These are phyloP conservation scores for Chascanopsetta lugubris DNA, from an alignment of 2,113 vertebrate species.

Conservation along the genomic window DNA sequence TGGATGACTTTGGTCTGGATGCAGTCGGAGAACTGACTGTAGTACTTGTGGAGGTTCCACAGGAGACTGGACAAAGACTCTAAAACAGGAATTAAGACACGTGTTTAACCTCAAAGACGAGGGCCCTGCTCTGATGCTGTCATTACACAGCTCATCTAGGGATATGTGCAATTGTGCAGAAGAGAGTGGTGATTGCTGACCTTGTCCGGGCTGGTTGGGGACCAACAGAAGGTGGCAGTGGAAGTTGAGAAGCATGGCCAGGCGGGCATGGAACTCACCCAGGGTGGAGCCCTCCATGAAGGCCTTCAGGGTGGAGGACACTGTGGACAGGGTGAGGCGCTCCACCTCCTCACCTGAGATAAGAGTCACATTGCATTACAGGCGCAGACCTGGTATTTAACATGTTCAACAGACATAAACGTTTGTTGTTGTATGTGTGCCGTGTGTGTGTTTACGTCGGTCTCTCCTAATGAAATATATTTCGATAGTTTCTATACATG, in stretches of 20 bases:
- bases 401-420: too few species aligned
- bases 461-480: too few species aligned
- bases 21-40: slow-evolving; percentile 89
- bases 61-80: slow-evolving; percentile 88
- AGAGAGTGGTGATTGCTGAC: slow-evolving; percentile 67
- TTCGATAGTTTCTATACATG: too few species aligned
- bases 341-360: slow-evolving; percentile 54
- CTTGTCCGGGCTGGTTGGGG: slow-evolving; percentile 83
- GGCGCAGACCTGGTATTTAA: background rate
- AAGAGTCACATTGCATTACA: background rate
- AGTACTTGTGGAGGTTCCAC: slow-evolving; percentile 95
- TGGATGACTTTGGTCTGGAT: slow-evolving; percentile 86
- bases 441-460: too few species aligned
- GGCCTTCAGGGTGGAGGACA: slow-evolving; percentile 88
- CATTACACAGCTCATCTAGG: background rate
- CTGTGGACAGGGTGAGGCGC: slow-evolving; percentile 73
- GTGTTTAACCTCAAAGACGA: too few species aligned
- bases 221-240: slow-evolving; percentile 93
- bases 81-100: slow-evolving; percentile 33
- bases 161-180: background rate
- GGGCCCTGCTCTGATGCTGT: background rate
- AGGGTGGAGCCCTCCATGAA: slow-evolving; percentile 93
- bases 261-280: slow-evolving; percentile 88
- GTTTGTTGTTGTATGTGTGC: too few species aligned
- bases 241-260: slow-evolving; percentile 89